Conservation (phyloP, 2,888 invertebrate species). For the Hydropsyche betteni region DNA sequence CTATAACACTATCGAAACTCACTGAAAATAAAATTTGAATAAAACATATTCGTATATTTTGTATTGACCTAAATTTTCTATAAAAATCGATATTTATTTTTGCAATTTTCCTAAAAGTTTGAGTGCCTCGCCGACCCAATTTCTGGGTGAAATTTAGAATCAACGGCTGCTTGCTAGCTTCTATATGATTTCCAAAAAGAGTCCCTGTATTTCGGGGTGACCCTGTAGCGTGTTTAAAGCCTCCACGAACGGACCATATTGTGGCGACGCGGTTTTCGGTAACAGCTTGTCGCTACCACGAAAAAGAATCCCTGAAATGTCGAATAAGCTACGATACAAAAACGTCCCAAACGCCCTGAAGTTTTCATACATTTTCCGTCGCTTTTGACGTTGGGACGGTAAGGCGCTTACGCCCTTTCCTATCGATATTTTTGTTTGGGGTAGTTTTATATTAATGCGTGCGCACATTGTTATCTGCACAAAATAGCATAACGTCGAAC, state of each 20-base stretch:
- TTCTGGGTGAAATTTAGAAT: no score
- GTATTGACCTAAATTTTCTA: no score
- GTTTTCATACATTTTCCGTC: not conserved
- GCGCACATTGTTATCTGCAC: constrained; percentile 50
- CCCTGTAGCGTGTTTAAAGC: constrained; percentile 39
- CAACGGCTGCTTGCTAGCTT: no score
- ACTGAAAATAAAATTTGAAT: no score
- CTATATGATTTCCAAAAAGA: no score
- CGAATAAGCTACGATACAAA: not conserved
- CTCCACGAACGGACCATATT: constrained; percentile 50
- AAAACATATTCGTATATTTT: no score
- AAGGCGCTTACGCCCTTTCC: constrained; percentile 28
- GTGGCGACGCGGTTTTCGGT: constrained; percentile 51
- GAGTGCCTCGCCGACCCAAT: no score
- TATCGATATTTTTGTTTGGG: constrained; percentile 49
- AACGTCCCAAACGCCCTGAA: constrained; percentile 9
- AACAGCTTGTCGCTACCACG: constrained; percentile 49
- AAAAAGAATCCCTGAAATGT: constrained; percentile 39
- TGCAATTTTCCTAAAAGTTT: no score
- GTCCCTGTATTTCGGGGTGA: no score
- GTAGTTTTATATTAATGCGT: constrained; percentile 52
- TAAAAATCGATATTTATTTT: no score
- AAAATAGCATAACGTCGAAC: constrained; percentile 51
- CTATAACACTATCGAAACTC: no score
- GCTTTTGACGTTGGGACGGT: constrained; percentile 30